Evolutionary conservation across 2,888 invertebrate genomes (phyloP), one percentile per base, ranked within the genome.

Genomic region (Drosophila anomelani): DNA sequence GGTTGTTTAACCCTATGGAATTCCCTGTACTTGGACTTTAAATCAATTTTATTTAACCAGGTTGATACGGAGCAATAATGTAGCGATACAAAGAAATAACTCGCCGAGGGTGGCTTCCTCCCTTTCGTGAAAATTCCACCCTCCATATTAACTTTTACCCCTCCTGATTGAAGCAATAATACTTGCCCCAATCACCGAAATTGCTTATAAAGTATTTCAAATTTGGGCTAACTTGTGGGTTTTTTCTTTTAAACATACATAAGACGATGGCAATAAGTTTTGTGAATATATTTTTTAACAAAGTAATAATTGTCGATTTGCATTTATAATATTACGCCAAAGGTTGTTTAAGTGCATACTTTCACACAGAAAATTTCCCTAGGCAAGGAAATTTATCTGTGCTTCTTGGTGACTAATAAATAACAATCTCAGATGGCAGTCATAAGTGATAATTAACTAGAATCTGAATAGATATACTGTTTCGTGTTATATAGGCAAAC

Each of bases 1-100:
- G 39, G 53, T 20, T 17, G 29, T 15, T 55, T 41, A 55, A 60
- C 39, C 60, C 55, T 17, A 43, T n/a, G 13, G 23, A 13, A 23
- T 41, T 53, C 1, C 0, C 7, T 13, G 12, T 32, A 53, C 54
- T 13, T 13, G 23, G 8, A 13, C 41, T n/a, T 56, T 10, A 23
- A 55, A 54, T 55, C 13, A 41, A 60, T 53, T 53, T 53, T 34
- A 13, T 51, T 36, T 36, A 51, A 51, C 32, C 20, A 20, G 20
- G 15, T 36, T 36, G 15, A 15, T 15, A 23, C n/a, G 34, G 15
- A 9, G 15, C 9, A 36, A 36, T 53, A 53, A 53, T 20, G 51
- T 36, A 8, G 15, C 15, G 15, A 36, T 23, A 53, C 51, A 53
- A 36, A 23, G 36, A 51, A 53, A 53, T 36, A 23, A 10, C 51